Evolutionary conservation across 1,140 invertebrate genomes (phyloP), one percentile per base, ranked within the genome.

Genomic region (Octopus bimaculoides): DNA sequence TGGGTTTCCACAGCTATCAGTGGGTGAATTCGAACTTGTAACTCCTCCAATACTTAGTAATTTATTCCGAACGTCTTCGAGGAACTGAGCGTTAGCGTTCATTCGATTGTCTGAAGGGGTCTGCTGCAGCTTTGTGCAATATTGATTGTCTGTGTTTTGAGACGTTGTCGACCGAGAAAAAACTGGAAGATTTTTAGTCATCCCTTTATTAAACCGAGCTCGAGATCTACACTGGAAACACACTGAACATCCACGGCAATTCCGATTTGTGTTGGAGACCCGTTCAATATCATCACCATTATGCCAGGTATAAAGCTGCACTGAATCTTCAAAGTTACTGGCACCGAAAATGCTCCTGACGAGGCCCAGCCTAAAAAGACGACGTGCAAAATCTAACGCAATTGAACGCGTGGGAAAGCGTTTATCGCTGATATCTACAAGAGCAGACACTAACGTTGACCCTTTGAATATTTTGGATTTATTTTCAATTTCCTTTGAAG

Each of bases 281-380:
- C 17, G 5, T 71, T 61, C 52, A 5, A 78, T 41, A 56, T 75
- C 77, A 52, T 84, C 83, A 56, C 85, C 80, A 80, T 88, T 84
- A 26, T 82, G 77, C 88, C 88, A 89, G 52, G 83, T 80, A 78
- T 87, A 89, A 71, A 87, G 79, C 54, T 87, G 84, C 17, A 85
- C 84, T 66, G 86, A 87, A 79, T 89, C 88, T 77, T 89, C 86
- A 81, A 89, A 89, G 61, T 79, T 78, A 20, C 75, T 80, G 53
- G 84, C 82, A 71, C 85, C 86, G 77, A 82, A 84, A 52, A 87
- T 83, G 77, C 87, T 87, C 76, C 73, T 79, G 73, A 89, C 84
- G 41, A 85, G 81, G n/a, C 88, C 86, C 41, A 84, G 83, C 7
- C 83, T 82, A 77, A 88, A 86, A 17, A 89, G 85, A 55, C 83